These are phyloP conservation scores for Python bivittatus DNA, from an alignment of 2,113 vertebrate species.

Conservation along the genomic window DNA sequence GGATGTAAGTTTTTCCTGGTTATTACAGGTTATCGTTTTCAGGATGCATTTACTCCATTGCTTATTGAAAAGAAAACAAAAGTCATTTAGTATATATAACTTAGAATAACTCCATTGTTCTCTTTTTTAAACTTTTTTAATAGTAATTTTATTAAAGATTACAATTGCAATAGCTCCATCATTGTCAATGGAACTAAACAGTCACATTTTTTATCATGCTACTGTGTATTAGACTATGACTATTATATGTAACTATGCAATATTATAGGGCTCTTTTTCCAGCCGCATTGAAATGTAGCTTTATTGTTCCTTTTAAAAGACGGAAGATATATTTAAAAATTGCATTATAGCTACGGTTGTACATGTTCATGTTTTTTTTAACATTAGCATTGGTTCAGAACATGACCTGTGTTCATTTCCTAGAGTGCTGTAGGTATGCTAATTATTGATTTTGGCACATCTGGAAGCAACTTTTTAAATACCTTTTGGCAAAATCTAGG, in stretches of 20 bases:
- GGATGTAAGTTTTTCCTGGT: constrained; percentile 82
- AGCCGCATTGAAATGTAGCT: not conserved
- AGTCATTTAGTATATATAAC: not conserved
- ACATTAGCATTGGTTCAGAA: too few relatives aligned
- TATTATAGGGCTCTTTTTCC: too few relatives aligned
- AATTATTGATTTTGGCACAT: too few relatives aligned
- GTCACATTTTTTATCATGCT: not conserved
- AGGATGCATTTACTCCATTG: not conserved
- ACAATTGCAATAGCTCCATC: not conserved
- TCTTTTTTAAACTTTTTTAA: not conserved
- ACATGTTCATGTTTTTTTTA: too few relatives aligned
- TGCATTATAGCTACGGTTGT: too few relatives aligned
- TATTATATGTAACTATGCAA: not conserved
- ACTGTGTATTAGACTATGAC: not conserved
- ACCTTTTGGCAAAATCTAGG: too few relatives aligned
- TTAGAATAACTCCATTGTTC: not conserved
- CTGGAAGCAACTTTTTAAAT: too few relatives aligned
- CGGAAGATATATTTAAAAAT: too few relatives aligned
- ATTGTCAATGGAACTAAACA: not conserved
- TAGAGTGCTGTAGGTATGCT: too few relatives aligned
- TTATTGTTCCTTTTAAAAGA: not conserved
- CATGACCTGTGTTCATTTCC: too few relatives aligned
- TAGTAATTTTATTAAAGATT: not conserved
- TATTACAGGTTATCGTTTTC: not conserved
- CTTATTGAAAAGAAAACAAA: not conserved